A percentile compares a stretch with the other conserved stretches of the same genome.
Evolutionary conservation across 2,797 vertebrate genomes (phyloP).

Genomic region (Limnodromus scolopaceus): DNA sequence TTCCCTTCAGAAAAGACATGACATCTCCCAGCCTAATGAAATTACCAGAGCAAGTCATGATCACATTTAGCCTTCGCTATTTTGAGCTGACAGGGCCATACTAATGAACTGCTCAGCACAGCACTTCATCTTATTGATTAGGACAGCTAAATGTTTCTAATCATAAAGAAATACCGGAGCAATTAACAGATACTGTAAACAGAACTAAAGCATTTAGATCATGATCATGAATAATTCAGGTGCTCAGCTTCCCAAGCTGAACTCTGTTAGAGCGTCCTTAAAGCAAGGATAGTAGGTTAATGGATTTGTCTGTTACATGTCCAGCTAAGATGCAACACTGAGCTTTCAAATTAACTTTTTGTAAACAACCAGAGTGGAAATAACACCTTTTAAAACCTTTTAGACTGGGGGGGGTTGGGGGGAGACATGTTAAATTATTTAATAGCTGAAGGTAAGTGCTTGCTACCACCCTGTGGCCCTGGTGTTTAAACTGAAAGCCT

Average conservation of each 20-base stretch:
- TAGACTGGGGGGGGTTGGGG: background rate
- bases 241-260: background rate
- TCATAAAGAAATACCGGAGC: background rate
- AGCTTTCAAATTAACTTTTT: background rate
- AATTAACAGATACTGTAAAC: slow-evolving; percentile 14
- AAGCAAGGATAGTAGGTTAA: background rate
- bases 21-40: background rate
- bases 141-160: background rate
- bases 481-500: background rate
- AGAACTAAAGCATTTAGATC: background rate
- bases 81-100: background rate
- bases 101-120: background rate
- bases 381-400: background rate
- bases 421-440: background rate
- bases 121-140: slow-evolving; percentile 11
- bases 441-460: background rate
- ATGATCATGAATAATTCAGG: slow-evolving; percentile 1
- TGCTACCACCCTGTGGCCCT: background rate
- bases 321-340: background rate
- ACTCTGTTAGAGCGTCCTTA: background rate
- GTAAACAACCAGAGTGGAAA: background rate
- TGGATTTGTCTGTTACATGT: background rate
- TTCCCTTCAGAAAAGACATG: background rate
- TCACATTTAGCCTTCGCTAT: background rate
- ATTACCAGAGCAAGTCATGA: background rate